phyloP scores from a whole-genome alignment of 2,888 invertebrate genomes.

The Pterostichus madidus region DNA sequence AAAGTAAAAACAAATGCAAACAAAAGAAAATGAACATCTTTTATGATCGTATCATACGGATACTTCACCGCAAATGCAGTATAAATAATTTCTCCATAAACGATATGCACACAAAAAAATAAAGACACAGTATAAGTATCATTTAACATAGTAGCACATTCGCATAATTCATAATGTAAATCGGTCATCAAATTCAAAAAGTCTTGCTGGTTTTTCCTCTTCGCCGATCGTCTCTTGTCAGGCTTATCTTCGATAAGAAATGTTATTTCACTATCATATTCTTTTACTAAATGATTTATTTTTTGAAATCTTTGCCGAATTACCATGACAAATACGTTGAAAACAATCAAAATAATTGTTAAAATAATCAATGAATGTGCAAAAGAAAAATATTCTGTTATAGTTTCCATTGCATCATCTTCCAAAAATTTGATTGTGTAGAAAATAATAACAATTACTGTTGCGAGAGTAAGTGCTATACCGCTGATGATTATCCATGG shows the following conservation, averaged over 20 bases:
- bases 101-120: slow-evolving; percentile 62
- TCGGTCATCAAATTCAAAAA: slow-evolving; percentile 60
- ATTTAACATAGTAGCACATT: slow-evolving; percentile 55
- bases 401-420: slow-evolving; percentile 6
- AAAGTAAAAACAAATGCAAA: slow-evolving; percentile 53
- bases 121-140: slow-evolving; percentile 47
- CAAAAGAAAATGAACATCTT: slow-evolving; percentile 58
- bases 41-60: slow-evolving; percentile 54
- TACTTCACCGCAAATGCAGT: slow-evolving; percentile 55
- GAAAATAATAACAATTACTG: slow-evolving; percentile 43
- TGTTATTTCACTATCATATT: slow-evolving; percentile 47
- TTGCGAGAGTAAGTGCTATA: neutral
- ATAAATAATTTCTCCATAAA: slow-evolving; percentile 63
- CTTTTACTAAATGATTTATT: slow-evolving; percentile 55
- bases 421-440: slow-evolving; percentile 56
- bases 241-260: slow-evolving; percentile 42
- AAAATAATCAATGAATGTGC: slow-evolving; percentile 53
- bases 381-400: slow-evolving; percentile 59
- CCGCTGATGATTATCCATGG: slow-evolving; percentile 51
- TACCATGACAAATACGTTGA: slow-evolving; percentile 55
- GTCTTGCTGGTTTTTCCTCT: slow-evolving; percentile 37
- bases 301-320: slow-evolving; percentile 57
- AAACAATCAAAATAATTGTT: slow-evolving; percentile 53
- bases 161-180: slow-evolving; percentile 59
- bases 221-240: slow-evolving; percentile 15